Conservation (phyloP, 92 coral and sea anemone genomes). For the Ricordea florida region DNA sequence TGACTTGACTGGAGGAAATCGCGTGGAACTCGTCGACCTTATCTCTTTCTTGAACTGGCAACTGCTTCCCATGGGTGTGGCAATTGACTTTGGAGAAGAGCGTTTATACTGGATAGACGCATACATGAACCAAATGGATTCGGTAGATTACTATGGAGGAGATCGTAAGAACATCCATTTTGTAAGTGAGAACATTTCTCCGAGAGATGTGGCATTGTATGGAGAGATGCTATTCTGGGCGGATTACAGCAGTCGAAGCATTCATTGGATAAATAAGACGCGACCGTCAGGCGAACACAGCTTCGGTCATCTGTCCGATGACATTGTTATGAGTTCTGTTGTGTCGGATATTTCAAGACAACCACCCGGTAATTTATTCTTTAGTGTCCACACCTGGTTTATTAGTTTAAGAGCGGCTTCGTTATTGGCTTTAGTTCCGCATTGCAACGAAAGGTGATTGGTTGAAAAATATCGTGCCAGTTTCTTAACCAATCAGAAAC, state of each 20-base stretch:
- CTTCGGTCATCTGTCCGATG: conserved; percentile 17
- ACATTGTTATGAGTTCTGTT: conserved; percentile 24
- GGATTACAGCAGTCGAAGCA: conserved; percentile 13
- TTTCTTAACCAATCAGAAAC: too few relatives aligned
- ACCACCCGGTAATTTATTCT: conserved; percentile 37
- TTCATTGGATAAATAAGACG: conserved; percentile 12
- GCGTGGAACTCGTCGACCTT: conserved; percentile 31
- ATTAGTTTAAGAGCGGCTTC: too few relatives aligned
- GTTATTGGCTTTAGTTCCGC: too few relatives aligned
- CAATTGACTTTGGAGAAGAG: conserved; percentile 55
- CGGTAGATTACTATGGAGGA: conserved; percentile 63
- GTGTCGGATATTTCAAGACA: conserved; percentile 55
- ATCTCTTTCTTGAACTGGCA: background rate
- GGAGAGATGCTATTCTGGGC: conserved; percentile 17
- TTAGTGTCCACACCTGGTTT: background rate
- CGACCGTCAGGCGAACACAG: background rate
- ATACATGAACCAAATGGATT: conserved; percentile 51
- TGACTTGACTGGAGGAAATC: conserved; percentile 62
- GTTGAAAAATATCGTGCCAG: too few relatives aligned
- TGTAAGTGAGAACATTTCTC: background rate
- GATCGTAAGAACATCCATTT: background rate
- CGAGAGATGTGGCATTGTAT: conserved; percentile 15
- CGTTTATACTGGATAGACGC: conserved; percentile 76
- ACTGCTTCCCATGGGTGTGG: conserved; percentile 52
- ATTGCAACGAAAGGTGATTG: too few relatives aligned